phyloP scores from a whole-genome alignment of 2,113 vertebrate species.

The Sylvilagus bachmani region DNA sequence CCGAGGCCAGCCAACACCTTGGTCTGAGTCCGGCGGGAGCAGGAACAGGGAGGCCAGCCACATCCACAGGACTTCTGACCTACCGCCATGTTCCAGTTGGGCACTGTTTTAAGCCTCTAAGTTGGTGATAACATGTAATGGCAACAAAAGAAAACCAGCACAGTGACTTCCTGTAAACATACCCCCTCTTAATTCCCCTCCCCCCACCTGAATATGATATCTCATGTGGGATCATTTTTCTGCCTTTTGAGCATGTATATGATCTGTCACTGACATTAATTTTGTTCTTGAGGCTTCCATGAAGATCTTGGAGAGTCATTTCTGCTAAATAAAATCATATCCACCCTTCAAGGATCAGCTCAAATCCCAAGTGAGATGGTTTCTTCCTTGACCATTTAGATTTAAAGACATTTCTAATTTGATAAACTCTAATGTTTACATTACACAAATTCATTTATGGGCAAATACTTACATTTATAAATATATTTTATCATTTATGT shows the following conservation, averaged over 20 bases:
- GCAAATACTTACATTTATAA: neutral
- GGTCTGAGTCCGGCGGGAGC: neutral
- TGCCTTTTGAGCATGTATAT: neutral
- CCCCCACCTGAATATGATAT: neutral
- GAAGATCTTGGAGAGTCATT: neutral
- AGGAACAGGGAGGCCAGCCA: neutral
- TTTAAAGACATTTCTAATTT: neutral
- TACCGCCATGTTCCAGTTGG: neutral
- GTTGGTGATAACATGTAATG: neutral
- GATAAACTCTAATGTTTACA: neutral
- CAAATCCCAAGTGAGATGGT: neutral
- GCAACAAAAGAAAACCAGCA: neutral
- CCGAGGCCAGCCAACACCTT: neutral
- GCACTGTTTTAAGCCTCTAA: neutral
- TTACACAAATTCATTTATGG: neutral
- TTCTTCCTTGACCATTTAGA: neutral
- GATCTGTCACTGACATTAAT: neutral
- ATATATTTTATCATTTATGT: neutral
- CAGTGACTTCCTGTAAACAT: neutral
- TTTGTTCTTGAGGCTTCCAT: neutral
- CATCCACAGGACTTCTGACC: neutral
- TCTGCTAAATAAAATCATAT: neutral
- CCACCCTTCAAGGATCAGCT: neutral
- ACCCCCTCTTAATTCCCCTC: neutral
- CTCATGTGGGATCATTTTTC: neutral